Conservation (phyloP, 1,140 invertebrate genomes). For the Neelides sp. region DNA sequence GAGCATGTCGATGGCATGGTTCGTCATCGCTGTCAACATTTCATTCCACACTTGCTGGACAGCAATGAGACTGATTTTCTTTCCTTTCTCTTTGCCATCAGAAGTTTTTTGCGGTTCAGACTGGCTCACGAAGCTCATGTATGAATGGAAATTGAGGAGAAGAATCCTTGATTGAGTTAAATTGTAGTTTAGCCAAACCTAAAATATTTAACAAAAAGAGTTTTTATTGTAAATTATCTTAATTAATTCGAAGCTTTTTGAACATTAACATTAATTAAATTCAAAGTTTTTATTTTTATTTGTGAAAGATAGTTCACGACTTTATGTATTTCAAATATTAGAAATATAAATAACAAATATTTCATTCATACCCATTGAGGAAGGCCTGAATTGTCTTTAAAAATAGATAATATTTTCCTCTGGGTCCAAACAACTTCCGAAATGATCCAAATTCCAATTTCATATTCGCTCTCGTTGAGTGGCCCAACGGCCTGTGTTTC, state of each 20-base stretch:
- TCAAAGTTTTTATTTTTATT: background rate
- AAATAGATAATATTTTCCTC: slow-evolving; percentile 21
- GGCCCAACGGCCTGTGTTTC: background rate
- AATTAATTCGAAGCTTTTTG: too few relatives aligned
- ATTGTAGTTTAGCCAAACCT: slow-evolving; percentile 28
- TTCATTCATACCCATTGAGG: slow-evolving; percentile 20
- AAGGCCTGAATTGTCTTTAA: slow-evolving; percentile 23
- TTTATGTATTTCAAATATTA: too few relatives aligned
- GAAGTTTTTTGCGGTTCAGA: slow-evolving; percentile 2
- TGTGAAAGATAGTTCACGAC: too few relatives aligned
- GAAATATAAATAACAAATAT: background rate
- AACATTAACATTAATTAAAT: background rate
- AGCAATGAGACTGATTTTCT: slow-evolving; percentile 13
- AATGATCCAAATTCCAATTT: slow-evolving; percentile 19
- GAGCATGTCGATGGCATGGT: slow-evolving; percentile 17
- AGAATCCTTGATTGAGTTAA: slow-evolving; percentile 20
- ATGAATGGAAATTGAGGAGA: slow-evolving; percentile 19
- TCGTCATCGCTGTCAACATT: slow-evolving; percentile 14
- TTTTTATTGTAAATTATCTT: too few relatives aligned
- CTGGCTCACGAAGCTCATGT: slow-evolving; percentile 22
- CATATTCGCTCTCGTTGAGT: slow-evolving; percentile 20
- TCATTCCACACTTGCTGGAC: slow-evolving; percentile 29
- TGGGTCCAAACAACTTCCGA: slow-evolving; percentile 27
- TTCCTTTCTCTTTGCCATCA: slow-evolving; percentile 6
- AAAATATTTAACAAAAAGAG: too few relatives aligned